Percentiles rank a stretch among this genome's conserved stretches.
These are phyloP conservation scores for Lophotriccus pileatus DNA, from an alignment of 2,797 vertebrate genomes.

Conservation along the genomic window DNA sequence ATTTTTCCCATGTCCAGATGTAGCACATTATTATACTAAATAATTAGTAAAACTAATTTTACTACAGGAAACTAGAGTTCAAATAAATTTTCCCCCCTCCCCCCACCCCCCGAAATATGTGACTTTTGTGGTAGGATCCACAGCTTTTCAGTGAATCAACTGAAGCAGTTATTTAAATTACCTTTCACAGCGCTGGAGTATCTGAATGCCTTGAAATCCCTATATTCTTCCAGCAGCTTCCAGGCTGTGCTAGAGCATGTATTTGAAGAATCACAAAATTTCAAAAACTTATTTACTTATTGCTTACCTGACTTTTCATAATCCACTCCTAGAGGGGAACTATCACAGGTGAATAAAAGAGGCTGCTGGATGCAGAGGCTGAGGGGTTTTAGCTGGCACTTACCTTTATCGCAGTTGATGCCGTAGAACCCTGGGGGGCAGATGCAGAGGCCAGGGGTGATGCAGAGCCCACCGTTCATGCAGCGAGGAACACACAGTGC, in stretches of 20 bases:
- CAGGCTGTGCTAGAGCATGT: neutral
- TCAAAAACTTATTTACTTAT: neutral
- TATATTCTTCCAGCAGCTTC: neutral
- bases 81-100: neutral
- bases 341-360: neutral
- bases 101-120: neutral
- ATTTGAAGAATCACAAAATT: neutral
- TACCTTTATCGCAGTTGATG: constrained; percentile 88
- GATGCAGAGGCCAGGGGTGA: constrained; percentile 86
- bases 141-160: neutral
- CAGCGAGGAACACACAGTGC: constrained; percentile 84
- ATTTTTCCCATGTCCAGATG: neutral
- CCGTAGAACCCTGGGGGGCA: constrained; percentile 88
- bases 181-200: neutral
- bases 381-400: rapidly evolving
- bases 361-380: rapidly evolving
- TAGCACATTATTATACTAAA: neutral
- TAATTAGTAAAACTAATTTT: neutral
- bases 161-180: neutral
- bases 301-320: neutral
- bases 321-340: neutral
- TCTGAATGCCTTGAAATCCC: neutral
- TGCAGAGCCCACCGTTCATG: constrained; percentile 86
- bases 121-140: neutral
- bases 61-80: neutral